Base-by-base conservation (phyloP, 2,797 vertebrate genomes). In the Halcyon badia region DNA sequence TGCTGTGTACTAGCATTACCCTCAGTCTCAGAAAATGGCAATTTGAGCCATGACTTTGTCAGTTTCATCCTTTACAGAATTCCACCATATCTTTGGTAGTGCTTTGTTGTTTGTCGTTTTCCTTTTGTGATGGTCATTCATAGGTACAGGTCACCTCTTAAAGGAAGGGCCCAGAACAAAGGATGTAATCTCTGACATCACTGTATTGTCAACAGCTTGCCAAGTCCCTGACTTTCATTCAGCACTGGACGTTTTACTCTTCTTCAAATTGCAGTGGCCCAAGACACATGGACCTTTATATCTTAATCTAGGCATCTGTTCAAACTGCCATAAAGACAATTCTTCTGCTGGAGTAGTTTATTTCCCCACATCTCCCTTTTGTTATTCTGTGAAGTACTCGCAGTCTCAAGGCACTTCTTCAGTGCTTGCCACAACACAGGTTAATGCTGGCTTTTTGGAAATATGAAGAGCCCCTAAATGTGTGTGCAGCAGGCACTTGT, bases 211-310 rank as follows among this genome's bases (percentile, higher is more conserved):
- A 33, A 24, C 0, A 1, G 11, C 49, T 89, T 76, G 42, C 24
- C 21, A 46, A 54, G 14, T 42, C 77, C 18, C 1, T 61, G 46
- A 61, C 62, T 82, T 19, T 72, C 58, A n/a, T 28, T 84, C 69
- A 79, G 17, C 26, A 12, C 35, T 60, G 42, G 11, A 24, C 33
- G 8, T 61, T 89, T 87, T 72, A 51, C 4, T 3, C 9, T 71
- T 48, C 42, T 76, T 79, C 68, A 73, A 46, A 35, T 39, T 66
- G 41, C 41, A 11, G 51, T 75, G 30, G n/a, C 16, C 13, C 41
- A 39, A 61, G 52, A 51, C 2, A 15, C 0, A 0, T 3, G 3
- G 25, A 37, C 49, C 54, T 85, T 79, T 7, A 35, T 65, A 54
- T 61, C 37, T 30, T 24, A 54, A 7, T 73, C 31, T 17, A 57